A percentile compares a stretch with the other conserved stretches of the same genome.
Evolutionary conservation across 2,888 invertebrate species (phyloP).

Genomic region (Serrognathus titanus): DNA sequence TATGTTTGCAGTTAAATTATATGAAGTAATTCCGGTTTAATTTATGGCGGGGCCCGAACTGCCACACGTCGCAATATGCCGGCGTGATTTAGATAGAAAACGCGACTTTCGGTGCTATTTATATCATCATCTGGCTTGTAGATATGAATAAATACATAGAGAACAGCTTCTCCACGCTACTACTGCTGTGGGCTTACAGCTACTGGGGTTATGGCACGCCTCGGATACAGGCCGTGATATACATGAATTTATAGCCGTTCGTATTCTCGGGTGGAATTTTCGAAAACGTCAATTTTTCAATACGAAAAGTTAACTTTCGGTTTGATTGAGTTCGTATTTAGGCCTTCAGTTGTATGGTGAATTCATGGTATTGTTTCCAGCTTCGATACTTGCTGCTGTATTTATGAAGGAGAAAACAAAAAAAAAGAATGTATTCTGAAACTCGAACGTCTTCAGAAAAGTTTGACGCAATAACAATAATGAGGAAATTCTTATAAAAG

Average conservation of each 20-base stretch:
- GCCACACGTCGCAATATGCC: constrained; percentile 44
- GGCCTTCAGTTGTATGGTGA: no score
- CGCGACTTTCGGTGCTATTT: constrained; percentile 46
- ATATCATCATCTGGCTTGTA: constrained; percentile 47
- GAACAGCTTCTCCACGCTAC: constrained; percentile 13
- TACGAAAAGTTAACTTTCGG: no score
- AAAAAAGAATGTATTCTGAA: constrained; percentile 2
- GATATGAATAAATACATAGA: constrained; percentile 45
- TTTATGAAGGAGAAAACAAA: no score
- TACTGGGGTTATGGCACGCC: constrained; percentile 1
- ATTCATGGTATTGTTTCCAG: no score
- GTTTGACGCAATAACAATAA: constrained; percentile 28
- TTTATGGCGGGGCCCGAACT: constrained; percentile 34
- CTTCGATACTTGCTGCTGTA: no score
- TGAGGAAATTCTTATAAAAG: constrained; percentile 46
- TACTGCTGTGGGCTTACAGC: constrained; percentile 4
- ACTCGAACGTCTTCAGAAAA: constrained; percentile 15
- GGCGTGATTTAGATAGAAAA: constrained; percentile 48
- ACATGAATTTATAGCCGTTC: constrained; percentile 16
- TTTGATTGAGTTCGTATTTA: no score
- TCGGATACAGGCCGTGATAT: constrained; percentile 7
- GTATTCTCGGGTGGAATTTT: no score
- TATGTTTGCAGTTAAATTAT: constrained; percentile 39
- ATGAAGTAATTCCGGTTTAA: constrained; percentile 44
- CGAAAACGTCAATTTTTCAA: no score